phyloP scores from a whole-genome alignment of 1,140 invertebrate genomes.

The Trichoplusia ni region DNA sequence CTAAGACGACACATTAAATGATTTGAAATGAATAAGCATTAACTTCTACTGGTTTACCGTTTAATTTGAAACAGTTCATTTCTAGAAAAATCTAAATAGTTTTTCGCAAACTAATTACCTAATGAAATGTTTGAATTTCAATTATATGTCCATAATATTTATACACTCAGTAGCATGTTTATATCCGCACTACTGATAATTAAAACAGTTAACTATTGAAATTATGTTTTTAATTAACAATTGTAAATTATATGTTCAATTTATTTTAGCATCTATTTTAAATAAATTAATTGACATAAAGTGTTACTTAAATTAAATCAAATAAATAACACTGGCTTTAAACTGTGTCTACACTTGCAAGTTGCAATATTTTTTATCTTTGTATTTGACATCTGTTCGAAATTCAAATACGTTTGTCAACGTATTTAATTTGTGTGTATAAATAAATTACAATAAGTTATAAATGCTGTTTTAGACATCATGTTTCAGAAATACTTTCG shows the following conservation, averaged over 20 bases:
- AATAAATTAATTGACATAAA: conserved; percentile 42
- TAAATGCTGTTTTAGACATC: too few species aligned
- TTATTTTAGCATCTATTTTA: conserved; percentile 8
- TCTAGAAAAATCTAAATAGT: conserved; percentile 12
- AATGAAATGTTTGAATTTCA: conserved; percentile 32
- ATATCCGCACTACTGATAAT: conserved; percentile 4
- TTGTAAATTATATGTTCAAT: conserved; percentile 18
- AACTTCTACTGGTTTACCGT: too few species aligned
- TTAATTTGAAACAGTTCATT: conserved; percentile 1
- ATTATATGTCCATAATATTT: conserved; percentile 23
- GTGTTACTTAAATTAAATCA: conserved; percentile 28
- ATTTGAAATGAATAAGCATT: too few species aligned
- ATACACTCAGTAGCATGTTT: conserved; percentile 13
- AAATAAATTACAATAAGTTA: too few species aligned
- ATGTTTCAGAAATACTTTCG: not conserved
- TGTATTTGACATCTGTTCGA: too few species aligned
- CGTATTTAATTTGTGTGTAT: too few species aligned
- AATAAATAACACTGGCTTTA: conserved; percentile 29
- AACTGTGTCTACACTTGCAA: conserved; percentile 1
- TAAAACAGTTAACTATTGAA: conserved; percentile 8
- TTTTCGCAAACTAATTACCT: conserved; percentile 23
- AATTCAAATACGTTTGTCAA: too few species aligned
- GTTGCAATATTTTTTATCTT: not conserved
- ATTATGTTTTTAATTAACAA: conserved; percentile 4
- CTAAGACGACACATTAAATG: too few species aligned